These are phyloP conservation scores for Uropetala carovei DNA, from an alignment of 2,888 invertebrate species.

Conservation along the genomic window DNA sequence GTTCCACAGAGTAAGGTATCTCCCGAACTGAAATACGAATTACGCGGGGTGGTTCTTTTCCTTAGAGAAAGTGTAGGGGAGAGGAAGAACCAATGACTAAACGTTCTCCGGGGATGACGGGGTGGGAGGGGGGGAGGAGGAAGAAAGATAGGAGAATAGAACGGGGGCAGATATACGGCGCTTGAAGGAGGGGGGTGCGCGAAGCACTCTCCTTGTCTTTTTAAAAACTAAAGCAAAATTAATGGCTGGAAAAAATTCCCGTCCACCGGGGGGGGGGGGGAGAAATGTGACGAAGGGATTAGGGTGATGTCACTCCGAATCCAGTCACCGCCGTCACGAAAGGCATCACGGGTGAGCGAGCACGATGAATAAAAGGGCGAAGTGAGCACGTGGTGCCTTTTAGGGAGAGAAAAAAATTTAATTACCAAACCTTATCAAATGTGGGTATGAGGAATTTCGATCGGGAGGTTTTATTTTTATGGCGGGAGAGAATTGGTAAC, in stretches of 20 bases:
- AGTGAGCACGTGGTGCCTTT: background rate
- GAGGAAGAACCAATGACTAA: background rate
- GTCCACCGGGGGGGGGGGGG: background rate
- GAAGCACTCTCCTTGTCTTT: background rate
- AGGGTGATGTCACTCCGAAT: conserved; percentile 25
- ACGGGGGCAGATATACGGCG: background rate
- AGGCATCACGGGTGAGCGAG: conserved; percentile 36
- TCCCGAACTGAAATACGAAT: background rate
- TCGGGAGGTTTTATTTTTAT: background rate
- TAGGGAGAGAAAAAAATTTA: background rate
- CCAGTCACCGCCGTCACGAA: conserved; percentile 42
- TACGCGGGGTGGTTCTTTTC: background rate
- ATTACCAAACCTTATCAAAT: background rate
- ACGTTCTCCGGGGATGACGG: too few relatives aligned
- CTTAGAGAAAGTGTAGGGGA: background rate
- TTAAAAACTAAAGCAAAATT: background rate
- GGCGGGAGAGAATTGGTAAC: background rate
- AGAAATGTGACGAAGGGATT: background rate
- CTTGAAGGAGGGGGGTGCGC: background rate
- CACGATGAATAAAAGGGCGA: background rate
- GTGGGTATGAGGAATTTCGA: background rate
- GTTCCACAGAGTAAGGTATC: background rate
- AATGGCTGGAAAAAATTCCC: background rate
- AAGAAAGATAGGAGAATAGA: background rate
- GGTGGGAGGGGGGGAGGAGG: background rate